Base-by-base conservation (phyloP, 1,140 invertebrate species). In the Agrilus planipennis region DNA sequence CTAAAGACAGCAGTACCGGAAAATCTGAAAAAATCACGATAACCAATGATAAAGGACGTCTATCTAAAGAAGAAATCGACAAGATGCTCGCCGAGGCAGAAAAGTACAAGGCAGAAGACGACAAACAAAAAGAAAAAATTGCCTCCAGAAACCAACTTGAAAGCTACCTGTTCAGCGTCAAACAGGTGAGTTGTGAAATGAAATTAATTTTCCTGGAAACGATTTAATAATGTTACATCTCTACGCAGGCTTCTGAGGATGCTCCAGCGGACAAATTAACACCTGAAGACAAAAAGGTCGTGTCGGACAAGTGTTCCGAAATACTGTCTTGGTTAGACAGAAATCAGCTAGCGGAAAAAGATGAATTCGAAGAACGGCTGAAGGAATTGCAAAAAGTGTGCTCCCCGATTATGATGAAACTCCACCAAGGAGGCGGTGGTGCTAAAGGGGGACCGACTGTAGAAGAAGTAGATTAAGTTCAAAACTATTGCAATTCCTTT, bases 1-100 rank as follows among this genome's bases (percentile, higher is more conserved):
- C 86, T 6, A 73, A 76, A 54, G 86, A 90, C 46, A 76, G 66
- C 47, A 82, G 79, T 40, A 85, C 81, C 2, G 83, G 83, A 14
- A 79, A 76, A 40, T 74, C 73, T 2, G 81, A 87, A 53, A 76
- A 75, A 49, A 84, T 86, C 41, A 80, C 84, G 18, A 94, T 94
- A 40, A 89, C 84, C 16, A 95, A 95, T 55, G 90, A 95, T 56
- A 93, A 92, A 60, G 89, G 90, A 2, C 75, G 90, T 15, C 67
- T 95, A 2, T 81, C 77, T 16, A 89, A 92, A 57, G 82, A 84
- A 17, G 89, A 95, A 52, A 95, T 95, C 49, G 88, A 94, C 51
- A 70, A 79, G 20, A 96, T 95, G 91, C 70, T 96, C 9, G 61
- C 70, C n/a, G 81, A 84, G 21, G 80, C 81, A 6, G 78, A 83